Evolutionary conservation across 2,797 vertebrate species (phyloP).

Genomic region (Arrhamphus sclerolepis): DNA sequence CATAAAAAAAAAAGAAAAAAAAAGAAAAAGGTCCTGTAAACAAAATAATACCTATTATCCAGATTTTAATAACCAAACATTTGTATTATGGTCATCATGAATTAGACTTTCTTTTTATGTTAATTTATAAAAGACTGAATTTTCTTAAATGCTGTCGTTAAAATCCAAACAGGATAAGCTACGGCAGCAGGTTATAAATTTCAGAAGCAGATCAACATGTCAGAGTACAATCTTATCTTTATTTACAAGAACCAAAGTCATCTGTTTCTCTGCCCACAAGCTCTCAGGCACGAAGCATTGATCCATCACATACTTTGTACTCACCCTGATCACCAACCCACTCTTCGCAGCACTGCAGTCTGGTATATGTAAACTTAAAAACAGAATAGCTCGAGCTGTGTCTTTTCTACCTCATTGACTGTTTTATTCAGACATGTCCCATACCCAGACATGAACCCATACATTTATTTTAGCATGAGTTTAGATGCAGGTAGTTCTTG

Average conservation of each 20-base stretch:
- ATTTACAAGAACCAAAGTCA: conserved; percentile 7
- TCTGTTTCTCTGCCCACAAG: background rate
- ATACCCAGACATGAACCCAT: conserved; percentile 3
- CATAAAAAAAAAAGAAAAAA: too few species aligned
- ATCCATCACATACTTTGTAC: conserved; percentile 12
- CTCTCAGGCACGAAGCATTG: conserved; percentile 9
- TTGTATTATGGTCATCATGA: too few species aligned
- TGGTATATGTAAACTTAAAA: conserved; percentile 10
- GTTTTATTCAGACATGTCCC: conserved; percentile 20
- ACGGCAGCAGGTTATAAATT: too few species aligned
- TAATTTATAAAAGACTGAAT: too few species aligned
- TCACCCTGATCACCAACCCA: conserved; percentile 8
- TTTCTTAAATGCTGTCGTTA: too few species aligned
- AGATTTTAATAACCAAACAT: too few species aligned
- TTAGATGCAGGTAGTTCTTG: background rate
- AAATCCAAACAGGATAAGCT: too few species aligned
- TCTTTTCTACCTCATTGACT: conserved; percentile 1
- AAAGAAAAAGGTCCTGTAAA: too few species aligned
- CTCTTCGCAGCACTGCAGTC: conserved; percentile 2
- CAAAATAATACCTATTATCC: too few species aligned
- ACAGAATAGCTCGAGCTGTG: conserved; percentile 5
- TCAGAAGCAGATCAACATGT: too few species aligned
- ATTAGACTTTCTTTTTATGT: too few species aligned
- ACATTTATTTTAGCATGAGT: conserved; percentile 3
- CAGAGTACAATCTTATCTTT: conserved; percentile 4